Conservation (phyloP, 2,888 invertebrate genomes). For the Chrysomela aeneicollis region DNA sequence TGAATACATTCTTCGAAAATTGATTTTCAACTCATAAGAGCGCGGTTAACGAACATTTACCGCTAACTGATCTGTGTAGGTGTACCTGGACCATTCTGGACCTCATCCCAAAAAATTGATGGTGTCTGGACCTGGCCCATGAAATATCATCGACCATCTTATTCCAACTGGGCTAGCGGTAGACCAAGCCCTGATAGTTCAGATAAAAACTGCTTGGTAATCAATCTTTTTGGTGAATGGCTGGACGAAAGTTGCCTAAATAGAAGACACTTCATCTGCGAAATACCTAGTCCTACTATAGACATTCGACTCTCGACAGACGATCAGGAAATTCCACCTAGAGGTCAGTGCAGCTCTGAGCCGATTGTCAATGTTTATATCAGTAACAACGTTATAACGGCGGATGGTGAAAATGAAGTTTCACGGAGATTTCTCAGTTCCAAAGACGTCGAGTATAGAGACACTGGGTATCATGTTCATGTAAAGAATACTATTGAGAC, state of each 20-base stretch:
- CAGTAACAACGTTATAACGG: conserved; percentile 17
- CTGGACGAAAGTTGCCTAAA: conserved; percentile 3
- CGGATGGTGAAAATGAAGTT: conserved; percentile 1
- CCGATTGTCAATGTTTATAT: conserved; percentile 24
- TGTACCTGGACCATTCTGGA: conserved; percentile 18
- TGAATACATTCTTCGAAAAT: no score
- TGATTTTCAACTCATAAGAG: no score
- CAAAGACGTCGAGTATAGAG: conserved; percentile 1
- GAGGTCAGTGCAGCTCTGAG: not conserved
- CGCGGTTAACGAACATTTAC: not conserved
- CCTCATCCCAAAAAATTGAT: conserved; percentile 2
- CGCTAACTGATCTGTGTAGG: not conserved
- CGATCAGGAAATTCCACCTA: not conserved
- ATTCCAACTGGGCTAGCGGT: conserved; percentile 10
- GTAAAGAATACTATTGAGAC: conserved; percentile 13
- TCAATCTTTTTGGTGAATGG: conserved; percentile 12
- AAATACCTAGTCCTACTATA: not conserved
- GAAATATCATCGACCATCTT: not conserved
- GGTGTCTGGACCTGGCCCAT: conserved; percentile 13
- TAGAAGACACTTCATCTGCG: conserved; percentile 13
- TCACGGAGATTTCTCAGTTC: not conserved
- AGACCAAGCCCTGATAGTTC: not conserved
- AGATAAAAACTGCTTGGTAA: conserved; percentile 9
- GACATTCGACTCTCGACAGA: not conserved
- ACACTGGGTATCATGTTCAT: conserved; percentile 12